Conservation (phyloP, 2,113 vertebrate species). For the Capreolus pygargus region DNA sequence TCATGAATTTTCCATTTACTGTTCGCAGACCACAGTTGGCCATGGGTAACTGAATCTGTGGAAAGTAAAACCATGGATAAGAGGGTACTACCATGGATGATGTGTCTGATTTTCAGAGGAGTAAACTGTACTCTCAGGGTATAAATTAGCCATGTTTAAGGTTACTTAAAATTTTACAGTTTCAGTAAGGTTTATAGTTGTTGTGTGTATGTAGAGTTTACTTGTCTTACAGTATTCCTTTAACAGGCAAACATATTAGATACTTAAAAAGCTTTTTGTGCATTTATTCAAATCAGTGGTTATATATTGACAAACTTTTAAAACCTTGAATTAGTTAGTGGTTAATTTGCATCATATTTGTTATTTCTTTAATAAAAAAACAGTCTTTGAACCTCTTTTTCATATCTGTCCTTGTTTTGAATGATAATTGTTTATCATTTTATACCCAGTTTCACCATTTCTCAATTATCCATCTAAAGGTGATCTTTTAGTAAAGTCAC, state of each 20-base stretch:
- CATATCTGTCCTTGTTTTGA: neutral
- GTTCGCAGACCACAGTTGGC: neutral
- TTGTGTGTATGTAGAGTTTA: neutral
- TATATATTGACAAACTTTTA: neutral
- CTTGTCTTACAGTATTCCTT: neutral
- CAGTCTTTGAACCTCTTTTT: neutral
- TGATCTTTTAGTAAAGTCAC: neutral
- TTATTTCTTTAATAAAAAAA: neutral
- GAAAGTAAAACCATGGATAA: neutral
- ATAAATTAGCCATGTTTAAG: neutral
- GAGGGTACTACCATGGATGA: neutral
- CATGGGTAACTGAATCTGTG: neutral
- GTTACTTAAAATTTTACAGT: neutral
- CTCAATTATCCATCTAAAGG: neutral
- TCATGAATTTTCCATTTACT: neutral
- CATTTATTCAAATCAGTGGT: neutral
- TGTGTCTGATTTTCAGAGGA: neutral
- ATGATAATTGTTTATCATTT: neutral
- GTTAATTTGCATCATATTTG: neutral
- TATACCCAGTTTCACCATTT: neutral
- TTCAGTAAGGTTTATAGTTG: neutral
- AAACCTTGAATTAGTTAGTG: neutral
- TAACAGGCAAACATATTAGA: neutral
- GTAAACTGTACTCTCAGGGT: neutral
- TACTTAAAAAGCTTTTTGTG: neutral